Conservation (phyloP, 2,888 invertebrate species). For the Brachycybe producta region DNA sequence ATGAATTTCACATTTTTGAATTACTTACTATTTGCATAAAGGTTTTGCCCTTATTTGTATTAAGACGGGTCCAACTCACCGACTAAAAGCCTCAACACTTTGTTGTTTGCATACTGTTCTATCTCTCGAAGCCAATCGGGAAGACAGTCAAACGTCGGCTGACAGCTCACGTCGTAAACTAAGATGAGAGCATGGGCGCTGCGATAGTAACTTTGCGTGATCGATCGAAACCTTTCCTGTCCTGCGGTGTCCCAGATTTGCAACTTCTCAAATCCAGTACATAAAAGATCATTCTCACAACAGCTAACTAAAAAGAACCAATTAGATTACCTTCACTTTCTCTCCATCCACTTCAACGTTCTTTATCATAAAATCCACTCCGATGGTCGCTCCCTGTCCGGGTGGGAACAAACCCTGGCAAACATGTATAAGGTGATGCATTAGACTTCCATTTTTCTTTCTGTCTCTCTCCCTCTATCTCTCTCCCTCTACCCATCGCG, state of each 20-base stretch:
- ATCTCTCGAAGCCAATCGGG: constrained; percentile 96
- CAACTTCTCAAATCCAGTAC: constrained; percentile 43
- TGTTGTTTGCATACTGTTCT: constrained; percentile 90
- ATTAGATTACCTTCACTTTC: constrained; percentile 64
- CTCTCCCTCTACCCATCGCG: not conserved
- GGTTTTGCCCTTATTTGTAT: no score
- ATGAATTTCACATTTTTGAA: no score
- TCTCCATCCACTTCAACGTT: constrained; percentile 93
- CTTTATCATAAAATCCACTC: constrained; percentile 99
- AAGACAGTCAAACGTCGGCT: constrained; percentile 92
- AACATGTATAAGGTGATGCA: not conserved
- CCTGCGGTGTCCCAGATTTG: constrained; percentile 99
- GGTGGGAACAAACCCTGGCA: constrained; percentile 84
- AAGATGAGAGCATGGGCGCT: constrained; percentile 94
- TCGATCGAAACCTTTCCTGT: constrained; percentile 86
- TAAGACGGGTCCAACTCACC: constrained; percentile 54
- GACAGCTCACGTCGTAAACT: constrained; percentile 94
- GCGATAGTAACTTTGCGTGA: constrained; percentile 94
- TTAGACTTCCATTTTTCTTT: no score
- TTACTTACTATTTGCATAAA: no score
- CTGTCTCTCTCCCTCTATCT: not conserved
- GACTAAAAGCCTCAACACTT: constrained; percentile 85
- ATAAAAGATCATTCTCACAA: no score
- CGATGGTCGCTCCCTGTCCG: constrained; percentile 96
- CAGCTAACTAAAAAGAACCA: no score